Evolutionary conservation across 2,888 invertebrate species (phyloP), one percentile per base, ranked within the genome.

Genomic region (Odontocerum albicorne): DNA sequence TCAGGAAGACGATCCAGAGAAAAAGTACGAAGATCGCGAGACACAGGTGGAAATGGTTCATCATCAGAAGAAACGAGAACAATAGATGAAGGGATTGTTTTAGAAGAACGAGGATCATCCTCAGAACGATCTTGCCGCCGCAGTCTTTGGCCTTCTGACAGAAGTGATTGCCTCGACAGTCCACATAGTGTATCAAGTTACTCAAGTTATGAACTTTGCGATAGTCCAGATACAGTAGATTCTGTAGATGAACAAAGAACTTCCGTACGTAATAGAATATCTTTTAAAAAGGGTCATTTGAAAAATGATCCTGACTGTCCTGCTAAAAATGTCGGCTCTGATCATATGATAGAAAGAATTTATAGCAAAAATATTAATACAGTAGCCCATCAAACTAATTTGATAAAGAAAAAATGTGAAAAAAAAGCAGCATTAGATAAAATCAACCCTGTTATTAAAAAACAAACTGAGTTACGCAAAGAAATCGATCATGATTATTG

Each of bases 1-100:
- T 60, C 60, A 73, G 68, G 77, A 73, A 66, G 79, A 74, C 72
- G 77, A 74, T 72, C 79, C 72, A 71, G 75, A 73, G 61, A 61
- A 17, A 61, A 61, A 44, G 10, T 59, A n/a, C 27, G 61, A 22
- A 40, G 61, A 17, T 20, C 43, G 73, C 73, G 77, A 65, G 75
- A 76, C 70, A 74, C 73, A 72, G 75, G 75, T 74, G 77, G 76
- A 70, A 76, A 77, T 70, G 77, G 77, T 72, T 77, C 77, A 64
- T 77, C 77, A 67, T 77, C 78, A 68, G 78, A 78, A 72, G 65
- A 75, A 71, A 69, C 72, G 71, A 58, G 73, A 72, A 68, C 70
- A 73, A 65, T 70, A 7, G 61, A 61, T 42, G 61, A 61, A 54
- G 61, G 61, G 1, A 61, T 61, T 8, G 61, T 61, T 12, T 31